A percentile compares a stretch with the other conserved stretches of the same genome.
Conservation (phyloP, 2,113 vertebrate genomes). For the Montifringilla adamsi region DNA sequence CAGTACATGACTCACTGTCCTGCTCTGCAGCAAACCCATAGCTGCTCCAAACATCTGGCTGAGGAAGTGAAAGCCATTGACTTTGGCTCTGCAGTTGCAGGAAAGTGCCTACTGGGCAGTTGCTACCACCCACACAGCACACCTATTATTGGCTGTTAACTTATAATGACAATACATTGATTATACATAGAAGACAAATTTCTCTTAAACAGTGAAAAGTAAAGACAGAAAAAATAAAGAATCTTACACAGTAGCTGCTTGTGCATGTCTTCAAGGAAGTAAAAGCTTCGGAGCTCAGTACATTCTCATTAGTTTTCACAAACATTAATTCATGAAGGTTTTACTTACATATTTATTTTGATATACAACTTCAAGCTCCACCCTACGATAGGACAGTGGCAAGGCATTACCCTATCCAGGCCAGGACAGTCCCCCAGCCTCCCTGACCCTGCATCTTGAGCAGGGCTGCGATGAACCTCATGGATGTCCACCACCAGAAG, state of each 20-base stretch:
- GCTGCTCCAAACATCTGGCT: background rate
- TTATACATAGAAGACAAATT: background rate
- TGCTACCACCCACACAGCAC: background rate
- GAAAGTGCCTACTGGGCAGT: background rate
- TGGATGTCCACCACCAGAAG: background rate
- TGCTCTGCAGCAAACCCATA: background rate
- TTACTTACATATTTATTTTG: background rate
- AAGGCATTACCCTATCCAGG: background rate
- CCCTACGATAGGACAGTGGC: background rate
- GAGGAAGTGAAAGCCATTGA: background rate
- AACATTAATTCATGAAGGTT: background rate
- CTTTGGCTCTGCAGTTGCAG: background rate
- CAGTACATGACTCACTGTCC: background rate
- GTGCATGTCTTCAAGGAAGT: background rate
- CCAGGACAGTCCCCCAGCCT: rapidly evolving
- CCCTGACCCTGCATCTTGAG: too few relatives aligned
- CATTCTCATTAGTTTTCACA: background rate
- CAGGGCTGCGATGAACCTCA: background rate
- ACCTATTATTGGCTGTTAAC: background rate
- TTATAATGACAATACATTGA: background rate
- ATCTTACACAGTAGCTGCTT: background rate
- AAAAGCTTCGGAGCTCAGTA: background rate
- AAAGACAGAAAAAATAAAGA: background rate
- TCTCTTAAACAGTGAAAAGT: background rate
- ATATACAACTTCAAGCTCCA: background rate